Base-by-base conservation (phyloP, 2,888 invertebrate genomes). In the Eristalis tenax region DNA sequence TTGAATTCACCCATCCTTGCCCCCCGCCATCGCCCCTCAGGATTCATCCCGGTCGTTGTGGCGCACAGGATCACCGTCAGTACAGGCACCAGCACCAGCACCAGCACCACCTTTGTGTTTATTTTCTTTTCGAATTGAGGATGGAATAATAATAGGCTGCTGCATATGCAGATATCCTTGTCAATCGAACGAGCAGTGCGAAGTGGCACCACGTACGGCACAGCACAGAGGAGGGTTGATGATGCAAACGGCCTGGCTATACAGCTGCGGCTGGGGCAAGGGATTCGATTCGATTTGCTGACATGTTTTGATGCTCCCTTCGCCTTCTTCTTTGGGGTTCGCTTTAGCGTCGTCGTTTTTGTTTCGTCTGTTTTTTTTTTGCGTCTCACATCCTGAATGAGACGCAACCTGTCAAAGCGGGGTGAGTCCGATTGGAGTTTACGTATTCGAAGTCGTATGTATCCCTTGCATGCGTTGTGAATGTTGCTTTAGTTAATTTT, bases 401-500 rank as follows among this genome's bases (percentile, higher is more conserved):
- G 69, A 11, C 18, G 57, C 22, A 63, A 64, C 59, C 61, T 40
- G 38, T 26, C 50, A 28, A 64, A 63, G 26, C 28, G 57, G 56
- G 65, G 13, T 65, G 77, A 40, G 43, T 77, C 76, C 85, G 85
- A 86, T 82, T 78, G 73, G 65, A 78, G 77, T 82, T 82, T 78
- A 85, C 81, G 65, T 81, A 85, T 85, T 77, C 81, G 73, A 74
- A 76, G 50, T 66, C 59, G 68, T 77, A 71, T 65, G 69, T 64
- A 75, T 65, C 26, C 50, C 73, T 40, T 74, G 81, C 74, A 50
- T 79, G 26, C 76, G 18, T 65, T 79, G 22, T 77, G 69, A 78
- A 75, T 86, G 78, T 86, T 86, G 77, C 77, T 74, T 82, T 61
- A 74, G 85, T 77, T 86, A 78, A 86, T 86, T 86, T 86, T 40